Evolutionary conservation across 2,888 invertebrate genomes (phyloP).

Genomic region (Limnephilus auricula): DNA sequence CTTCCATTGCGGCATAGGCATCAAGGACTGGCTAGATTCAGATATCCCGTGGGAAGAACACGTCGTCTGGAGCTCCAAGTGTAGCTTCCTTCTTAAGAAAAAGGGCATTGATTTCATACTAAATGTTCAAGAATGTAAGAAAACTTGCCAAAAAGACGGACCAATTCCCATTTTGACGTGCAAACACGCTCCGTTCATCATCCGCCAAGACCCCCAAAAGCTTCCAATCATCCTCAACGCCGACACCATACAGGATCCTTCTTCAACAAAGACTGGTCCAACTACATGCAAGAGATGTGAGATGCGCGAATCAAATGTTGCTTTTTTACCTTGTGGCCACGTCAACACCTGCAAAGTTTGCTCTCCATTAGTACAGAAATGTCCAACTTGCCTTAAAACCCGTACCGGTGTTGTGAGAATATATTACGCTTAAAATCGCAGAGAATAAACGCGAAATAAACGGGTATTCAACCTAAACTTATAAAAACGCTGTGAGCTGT

Average conservation of each 20-base stretch:
- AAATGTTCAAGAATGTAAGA: background rate
- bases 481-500: too few relatives aligned
- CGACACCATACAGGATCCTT: background rate
- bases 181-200: background rate
- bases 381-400: background rate
- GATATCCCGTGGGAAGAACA: constrained; percentile 98
- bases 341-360: constrained; percentile 1
- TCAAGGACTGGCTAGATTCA: constrained; percentile 93
- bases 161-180: background rate
- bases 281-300: background rate
- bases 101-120: background rate
- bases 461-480: too few relatives aligned
- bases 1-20: constrained; percentile 94
- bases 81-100: constrained; percentile 80
- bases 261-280: background rate
- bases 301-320: background rate
- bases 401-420: background rate
- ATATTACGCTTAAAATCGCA: background rate
- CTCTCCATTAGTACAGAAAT: background rate
- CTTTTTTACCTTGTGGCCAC: constrained; percentile 16
- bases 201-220: background rate
- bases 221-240: background rate
- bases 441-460: too few relatives aligned
- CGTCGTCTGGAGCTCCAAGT: constrained; percentile 93
- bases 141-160: constrained; percentile 25